Percentiles rank a stretch among this genome's conserved stretches.
phyloP scores from a whole-genome alignment of 2,888 invertebrate genomes.

The Cheilosia vernalis region DNA sequence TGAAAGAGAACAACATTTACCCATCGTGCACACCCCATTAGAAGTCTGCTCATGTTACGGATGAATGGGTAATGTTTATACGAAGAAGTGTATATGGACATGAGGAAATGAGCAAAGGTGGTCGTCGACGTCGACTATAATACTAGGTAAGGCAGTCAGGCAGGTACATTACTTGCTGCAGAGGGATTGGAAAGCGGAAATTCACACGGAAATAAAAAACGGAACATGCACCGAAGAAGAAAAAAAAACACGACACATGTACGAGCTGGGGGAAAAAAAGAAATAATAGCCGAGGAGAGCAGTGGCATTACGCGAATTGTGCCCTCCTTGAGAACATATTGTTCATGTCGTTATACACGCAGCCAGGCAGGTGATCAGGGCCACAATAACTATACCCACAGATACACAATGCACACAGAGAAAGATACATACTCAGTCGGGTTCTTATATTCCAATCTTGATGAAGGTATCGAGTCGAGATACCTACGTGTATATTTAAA shows the following conservation, averaged over 20 bases:
- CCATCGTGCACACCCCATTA: slow-evolving; percentile 74
- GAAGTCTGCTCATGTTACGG: slow-evolving; percentile 74
- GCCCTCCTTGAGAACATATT: slow-evolving; percentile 24
- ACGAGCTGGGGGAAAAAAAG: neutral
- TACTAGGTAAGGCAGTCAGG: slow-evolving; percentile 56
- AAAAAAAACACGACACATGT: slow-evolving; percentile 22
- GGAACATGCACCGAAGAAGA: slow-evolving; percentile 55
- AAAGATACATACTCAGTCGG: slow-evolving; percentile 13
- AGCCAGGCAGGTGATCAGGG: slow-evolving; percentile 58
- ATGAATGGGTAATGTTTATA: slow-evolving; percentile 61
- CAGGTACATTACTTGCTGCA: slow-evolving; percentile 61
- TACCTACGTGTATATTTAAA: slow-evolving; percentile 15
- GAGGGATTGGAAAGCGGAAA: slow-evolving; percentile 70
- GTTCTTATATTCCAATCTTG: slow-evolving; percentile 23
- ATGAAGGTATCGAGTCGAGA: neutral
- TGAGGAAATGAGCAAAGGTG: slow-evolving; percentile 70
- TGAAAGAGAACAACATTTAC: slow-evolving; percentile 48
- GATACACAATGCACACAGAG: neutral
- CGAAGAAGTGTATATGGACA: slow-evolving; percentile 47
- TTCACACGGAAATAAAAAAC: slow-evolving; percentile 76
- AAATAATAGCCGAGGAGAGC: slow-evolving; percentile 26
- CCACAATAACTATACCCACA: slow-evolving; percentile 11
- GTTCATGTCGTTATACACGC: slow-evolving; percentile 29
- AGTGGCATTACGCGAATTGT: slow-evolving; percentile 54
- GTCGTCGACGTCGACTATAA: slow-evolving; percentile 18